Evolutionary conservation across 1,140 invertebrate species (phyloP).

Genomic region (Mercenaria mercenaria): DNA sequence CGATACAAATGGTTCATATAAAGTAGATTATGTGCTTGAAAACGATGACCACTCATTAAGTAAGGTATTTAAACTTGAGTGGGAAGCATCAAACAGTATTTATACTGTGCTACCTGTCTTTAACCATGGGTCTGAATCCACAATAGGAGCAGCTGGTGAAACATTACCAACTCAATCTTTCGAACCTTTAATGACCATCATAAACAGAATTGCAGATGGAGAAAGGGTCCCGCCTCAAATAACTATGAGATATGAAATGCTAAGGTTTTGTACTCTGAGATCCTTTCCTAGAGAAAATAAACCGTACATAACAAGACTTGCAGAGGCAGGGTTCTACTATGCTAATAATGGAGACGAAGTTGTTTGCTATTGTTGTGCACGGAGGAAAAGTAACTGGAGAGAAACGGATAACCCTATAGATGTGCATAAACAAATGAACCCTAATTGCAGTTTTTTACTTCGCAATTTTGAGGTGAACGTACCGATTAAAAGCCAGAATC

Average conservation of each 20-base stretch:
- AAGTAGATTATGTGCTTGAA: too few relatives aligned
- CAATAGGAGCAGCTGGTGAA: too few relatives aligned
- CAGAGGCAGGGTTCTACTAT: conserved; percentile 54
- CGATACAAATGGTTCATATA: too few relatives aligned
- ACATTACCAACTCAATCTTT: too few relatives aligned
- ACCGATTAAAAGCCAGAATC: background rate
- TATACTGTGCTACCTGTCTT: too few relatives aligned
- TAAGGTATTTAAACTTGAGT: too few relatives aligned
- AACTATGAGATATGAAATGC: conserved; percentile 46
- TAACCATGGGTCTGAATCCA: too few relatives aligned
- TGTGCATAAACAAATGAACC: conserved; percentile 10
- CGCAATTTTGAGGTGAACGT: conserved; percentile 42
- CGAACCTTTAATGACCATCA: background rate
- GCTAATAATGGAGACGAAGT: conserved; percentile 30
- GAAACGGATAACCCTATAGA: background rate
- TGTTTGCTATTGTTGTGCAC: too few relatives aligned
- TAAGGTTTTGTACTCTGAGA: conserved; percentile 29
- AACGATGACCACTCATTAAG: too few relatives aligned
- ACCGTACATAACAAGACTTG: conserved; percentile 32
- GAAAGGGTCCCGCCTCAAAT: conserved; percentile 17
- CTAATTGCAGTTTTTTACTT: conserved; percentile 32
- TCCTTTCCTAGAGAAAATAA: conserved; percentile 6
- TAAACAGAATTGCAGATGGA: conserved; percentile 19
- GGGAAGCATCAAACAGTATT: too few relatives aligned
- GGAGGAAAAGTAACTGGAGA: conserved; percentile 26